Conservation (phyloP, 1,140 invertebrate species). For the Zaprionus camerounensis region DNA sequence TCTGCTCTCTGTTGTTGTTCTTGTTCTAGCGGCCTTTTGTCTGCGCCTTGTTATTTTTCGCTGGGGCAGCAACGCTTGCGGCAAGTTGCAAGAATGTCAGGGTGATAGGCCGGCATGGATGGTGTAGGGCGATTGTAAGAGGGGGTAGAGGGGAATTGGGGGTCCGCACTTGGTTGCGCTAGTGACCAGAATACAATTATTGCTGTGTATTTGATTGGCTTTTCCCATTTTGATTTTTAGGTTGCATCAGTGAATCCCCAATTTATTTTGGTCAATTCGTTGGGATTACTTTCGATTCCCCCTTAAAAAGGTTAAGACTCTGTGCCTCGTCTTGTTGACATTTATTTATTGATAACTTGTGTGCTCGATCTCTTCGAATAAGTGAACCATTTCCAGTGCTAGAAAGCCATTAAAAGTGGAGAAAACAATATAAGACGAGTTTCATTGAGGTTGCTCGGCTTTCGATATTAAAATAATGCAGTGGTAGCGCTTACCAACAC, state of each 20-base stretch:
- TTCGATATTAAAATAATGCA: too few species aligned
- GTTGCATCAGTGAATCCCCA: slow-evolving; percentile 38
- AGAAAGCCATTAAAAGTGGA: neutral
- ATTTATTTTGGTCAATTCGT: slow-evolving; percentile 34
- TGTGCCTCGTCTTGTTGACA: slow-evolving; percentile 11
- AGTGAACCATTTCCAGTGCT: neutral
- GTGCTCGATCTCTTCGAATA: neutral
- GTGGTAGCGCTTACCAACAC: too few species aligned
- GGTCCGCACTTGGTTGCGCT: slow-evolving; percentile 1
- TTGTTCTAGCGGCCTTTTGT: slow-evolving; percentile 68
- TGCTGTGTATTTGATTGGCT: slow-evolving; percentile 45
- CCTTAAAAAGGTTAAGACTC: slow-evolving; percentile 18
- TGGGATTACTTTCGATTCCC: slow-evolving; percentile 9
- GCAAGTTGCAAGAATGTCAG: neutral
- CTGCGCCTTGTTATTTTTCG: slow-evolving; percentile 74
- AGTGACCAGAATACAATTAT: slow-evolving; percentile 52
- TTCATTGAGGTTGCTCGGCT: too few species aligned
- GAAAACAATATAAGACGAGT: too few species aligned
- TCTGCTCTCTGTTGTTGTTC: slow-evolving; percentile 11
- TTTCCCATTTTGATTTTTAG: slow-evolving; percentile 39
- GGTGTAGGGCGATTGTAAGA: too few species aligned
- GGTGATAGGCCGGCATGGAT: neutral
- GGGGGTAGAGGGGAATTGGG: neutral
- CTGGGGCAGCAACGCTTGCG: slow-evolving; percentile 1
- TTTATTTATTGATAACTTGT: slow-evolving; percentile 14